phyloP scores from a whole-genome alignment of 1,140 invertebrate species.

The Polypedilum pembai region DNA sequence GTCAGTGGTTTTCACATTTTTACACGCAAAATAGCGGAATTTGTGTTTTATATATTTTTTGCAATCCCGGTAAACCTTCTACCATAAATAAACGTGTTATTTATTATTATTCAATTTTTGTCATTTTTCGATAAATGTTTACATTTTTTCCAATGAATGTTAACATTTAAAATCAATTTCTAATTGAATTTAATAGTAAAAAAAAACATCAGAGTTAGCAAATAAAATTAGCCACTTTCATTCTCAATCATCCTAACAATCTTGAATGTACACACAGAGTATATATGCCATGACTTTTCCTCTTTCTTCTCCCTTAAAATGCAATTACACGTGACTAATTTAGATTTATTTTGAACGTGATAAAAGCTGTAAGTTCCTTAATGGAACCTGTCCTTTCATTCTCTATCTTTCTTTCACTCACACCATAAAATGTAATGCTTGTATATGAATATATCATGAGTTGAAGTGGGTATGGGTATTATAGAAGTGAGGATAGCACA shows the following conservation, averaged over 20 bases:
- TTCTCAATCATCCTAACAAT: no score
- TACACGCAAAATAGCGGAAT: conserved; percentile 5
- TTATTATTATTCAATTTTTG: no score
- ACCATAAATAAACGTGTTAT: no score
- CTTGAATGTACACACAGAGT: no score
- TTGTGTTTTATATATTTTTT: background rate
- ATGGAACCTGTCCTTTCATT: conserved; percentile 3
- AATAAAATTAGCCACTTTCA: no score
- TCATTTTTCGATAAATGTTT: no score
- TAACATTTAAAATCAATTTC: no score
- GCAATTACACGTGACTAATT: conserved; percentile 17
- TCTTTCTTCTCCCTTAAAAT: background rate
- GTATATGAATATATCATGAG: background rate
- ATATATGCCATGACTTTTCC: no score
- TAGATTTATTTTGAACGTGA: conserved; percentile 13
- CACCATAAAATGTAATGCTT: background rate
- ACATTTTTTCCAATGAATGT: no score
- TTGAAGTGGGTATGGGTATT: background rate
- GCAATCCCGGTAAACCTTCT: background rate
- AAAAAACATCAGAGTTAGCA: no score
- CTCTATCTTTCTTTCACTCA: background rate
- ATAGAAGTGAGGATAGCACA: background rate
- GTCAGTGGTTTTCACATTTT: background rate
- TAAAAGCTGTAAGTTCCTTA: background rate
- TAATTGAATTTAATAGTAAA: no score